Evolutionary conservation across 2,888 invertebrate genomes (phyloP).

Genomic region (Coelinius sp.): DNA sequence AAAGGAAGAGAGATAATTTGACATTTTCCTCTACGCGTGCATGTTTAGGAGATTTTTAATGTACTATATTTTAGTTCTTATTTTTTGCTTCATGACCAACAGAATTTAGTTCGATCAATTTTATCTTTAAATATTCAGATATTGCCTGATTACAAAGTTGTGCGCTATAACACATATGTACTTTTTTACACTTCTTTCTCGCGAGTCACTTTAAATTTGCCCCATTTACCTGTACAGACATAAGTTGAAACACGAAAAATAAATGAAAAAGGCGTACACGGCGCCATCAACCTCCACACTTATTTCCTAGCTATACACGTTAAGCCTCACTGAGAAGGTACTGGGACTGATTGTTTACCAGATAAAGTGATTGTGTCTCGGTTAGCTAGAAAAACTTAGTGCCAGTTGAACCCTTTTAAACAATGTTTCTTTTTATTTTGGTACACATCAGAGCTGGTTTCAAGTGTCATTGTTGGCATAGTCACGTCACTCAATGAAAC

Average conservation of each 20-base stretch:
- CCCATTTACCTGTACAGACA: not conserved
- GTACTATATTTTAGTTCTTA: too few species aligned
- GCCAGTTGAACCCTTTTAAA: conserved; percentile 29
- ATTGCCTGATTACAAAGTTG: conserved; percentile 5
- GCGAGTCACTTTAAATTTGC: not conserved
- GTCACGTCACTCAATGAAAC: conserved; percentile 45
- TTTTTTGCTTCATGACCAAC: not conserved
- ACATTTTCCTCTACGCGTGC: too few species aligned
- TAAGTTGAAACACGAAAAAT: not conserved
- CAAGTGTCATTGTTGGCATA: conserved; percentile 53
- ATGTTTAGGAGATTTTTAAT: too few species aligned
- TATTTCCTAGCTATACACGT: not conserved
- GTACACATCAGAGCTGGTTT: conserved; percentile 42
- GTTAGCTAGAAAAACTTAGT: conserved; percentile 3
- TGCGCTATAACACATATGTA: not conserved
- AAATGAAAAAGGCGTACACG: not conserved
- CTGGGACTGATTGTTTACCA: conserved; percentile 8
- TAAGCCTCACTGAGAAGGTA: not conserved
- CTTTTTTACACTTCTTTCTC: conserved; percentile 15
- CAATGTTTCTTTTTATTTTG: conserved; percentile 42
- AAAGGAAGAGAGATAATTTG: too few species aligned
- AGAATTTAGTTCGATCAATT: not conserved
- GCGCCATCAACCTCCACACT: not conserved
- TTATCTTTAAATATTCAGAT: conserved; percentile 6
- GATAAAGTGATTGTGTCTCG: conserved; percentile 2